Conservation (phyloP, 2,113 vertebrate species). For the Carettochelys insculpta region DNA sequence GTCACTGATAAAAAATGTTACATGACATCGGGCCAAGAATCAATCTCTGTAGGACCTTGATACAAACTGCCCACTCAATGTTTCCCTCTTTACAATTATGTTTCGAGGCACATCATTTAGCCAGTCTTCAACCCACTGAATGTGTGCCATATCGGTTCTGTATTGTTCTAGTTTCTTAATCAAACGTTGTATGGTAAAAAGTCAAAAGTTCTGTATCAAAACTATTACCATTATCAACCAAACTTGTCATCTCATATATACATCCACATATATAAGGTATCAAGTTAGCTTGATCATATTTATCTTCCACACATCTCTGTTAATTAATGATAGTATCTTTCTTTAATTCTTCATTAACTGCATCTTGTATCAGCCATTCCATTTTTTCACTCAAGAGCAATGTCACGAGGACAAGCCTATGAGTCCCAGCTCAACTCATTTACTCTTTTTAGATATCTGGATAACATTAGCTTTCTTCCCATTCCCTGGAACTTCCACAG, state of each 20-base stretch:
- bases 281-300: background rate
- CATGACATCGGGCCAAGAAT: background rate
- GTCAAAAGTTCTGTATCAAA: constrained; percentile 39
- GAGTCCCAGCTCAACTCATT: background rate
- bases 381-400: background rate
- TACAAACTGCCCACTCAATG: background rate
- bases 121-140: background rate
- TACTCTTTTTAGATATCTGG: background rate
- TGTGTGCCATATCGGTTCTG: background rate
- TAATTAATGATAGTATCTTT: constrained; percentile 36
- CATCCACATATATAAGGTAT: background rate
- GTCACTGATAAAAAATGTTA: background rate
- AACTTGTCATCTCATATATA: constrained; percentile 49
- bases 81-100: background rate
- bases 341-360: background rate
- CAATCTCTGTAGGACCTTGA: background rate
- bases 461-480: background rate
- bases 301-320: constrained; percentile 23
- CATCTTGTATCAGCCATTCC: background rate
- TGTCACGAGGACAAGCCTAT: background rate
- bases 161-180: background rate
- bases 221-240: constrained; percentile 15
- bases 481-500: background rate
- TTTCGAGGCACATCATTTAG: background rate
- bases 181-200: background rate